Base-by-base conservation (phyloP, 2,888 invertebrate genomes). In the Caenorhabditis sp. region DNA sequence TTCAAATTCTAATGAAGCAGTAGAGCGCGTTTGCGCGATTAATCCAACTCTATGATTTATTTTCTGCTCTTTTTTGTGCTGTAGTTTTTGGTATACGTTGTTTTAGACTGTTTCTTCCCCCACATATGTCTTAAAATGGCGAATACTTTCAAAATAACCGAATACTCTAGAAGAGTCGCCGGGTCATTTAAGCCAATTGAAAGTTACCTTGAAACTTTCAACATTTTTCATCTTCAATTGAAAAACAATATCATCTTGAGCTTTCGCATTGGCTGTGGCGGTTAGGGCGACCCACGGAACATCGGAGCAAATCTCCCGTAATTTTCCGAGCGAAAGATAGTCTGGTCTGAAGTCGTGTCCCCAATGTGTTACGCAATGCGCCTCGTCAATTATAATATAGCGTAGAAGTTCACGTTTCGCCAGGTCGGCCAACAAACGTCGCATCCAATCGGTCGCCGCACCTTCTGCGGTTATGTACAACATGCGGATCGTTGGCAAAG, bases 281-380 rank as follows among this genome's bases (percentile, higher is more conserved):
- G 99, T 99, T 57, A 99, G 90, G 0, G 97, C 97, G 5, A 87
- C 69, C 82, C 84, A 85, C 5, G 81, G 81, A 6, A 81, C 91
- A 64, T 91, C 90, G 64, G 91, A 91, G 87, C 93, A 92, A 76
- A 89, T 88, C 31, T 88, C 85, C 64, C 93, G 90, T 54, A 94
- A 89, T 12, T 89, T 87, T 0, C 95, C 95, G 26, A 99, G 90
- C 88, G 94, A 94, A 24, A 97, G 90, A 88, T 97, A 99, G 89
- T 95, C 95, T 0, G 95, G 95, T 8, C 95, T 31, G 31, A 99
- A 99, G 89, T 97, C 97, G 89, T 97, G 97, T 0, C 99, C 99
- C 99, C 97, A 99, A 85, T 97, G 93, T 84, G 95, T 95, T 0
- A 99, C 95, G 90, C 96, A 96, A 89, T 96, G 96, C 1, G 95